Conservation (phyloP, 2,888 invertebrate species). For the Nematopogon swammerdamellus region DNA sequence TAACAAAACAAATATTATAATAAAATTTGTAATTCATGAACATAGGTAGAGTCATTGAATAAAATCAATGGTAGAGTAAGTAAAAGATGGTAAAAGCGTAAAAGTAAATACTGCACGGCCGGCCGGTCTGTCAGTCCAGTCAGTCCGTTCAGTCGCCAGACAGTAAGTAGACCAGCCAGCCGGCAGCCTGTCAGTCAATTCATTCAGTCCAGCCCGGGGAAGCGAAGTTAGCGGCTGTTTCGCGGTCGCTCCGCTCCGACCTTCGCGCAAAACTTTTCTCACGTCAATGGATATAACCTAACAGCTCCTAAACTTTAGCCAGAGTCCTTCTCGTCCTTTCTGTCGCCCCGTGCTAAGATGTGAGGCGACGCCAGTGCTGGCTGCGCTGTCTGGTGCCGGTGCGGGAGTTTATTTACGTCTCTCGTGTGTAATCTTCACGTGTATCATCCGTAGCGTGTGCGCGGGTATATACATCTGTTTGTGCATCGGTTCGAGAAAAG, state of each 20-base stretch:
- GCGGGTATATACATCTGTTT: no score
- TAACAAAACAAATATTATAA: no score
- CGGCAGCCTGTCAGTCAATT: constrained; percentile 5
- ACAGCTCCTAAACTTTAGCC: constrained; percentile 28
- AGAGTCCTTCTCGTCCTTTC: neutral
- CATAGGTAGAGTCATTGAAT: no score
- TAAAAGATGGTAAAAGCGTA: no score
- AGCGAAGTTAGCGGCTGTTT: constrained; percentile 15
- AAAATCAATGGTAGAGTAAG: no score
- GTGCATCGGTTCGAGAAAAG: no score
- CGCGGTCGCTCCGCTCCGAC: constrained; percentile 21
- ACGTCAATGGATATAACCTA: constrained; percentile 57
- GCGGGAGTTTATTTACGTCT: constrained; percentile 4
- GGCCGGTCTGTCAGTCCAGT: no score
- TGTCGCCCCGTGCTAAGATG: constrained; percentile 24
- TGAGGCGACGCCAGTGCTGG: constrained; percentile 18
- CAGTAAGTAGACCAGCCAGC: no score
- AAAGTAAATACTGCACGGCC: no score
- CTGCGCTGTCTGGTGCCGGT: constrained; percentile 12
- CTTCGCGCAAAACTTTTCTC: constrained; percentile 41
- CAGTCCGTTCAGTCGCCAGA: no score
- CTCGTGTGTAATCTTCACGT: constrained; percentile 12
- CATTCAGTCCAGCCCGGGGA: constrained; percentile 24
- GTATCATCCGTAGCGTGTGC: constrained; percentile 16
- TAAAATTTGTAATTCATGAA: no score